These are phyloP conservation scores for Poecilia picta DNA, from an alignment of 2,797 vertebrate species.

Conservation along the genomic window DNA sequence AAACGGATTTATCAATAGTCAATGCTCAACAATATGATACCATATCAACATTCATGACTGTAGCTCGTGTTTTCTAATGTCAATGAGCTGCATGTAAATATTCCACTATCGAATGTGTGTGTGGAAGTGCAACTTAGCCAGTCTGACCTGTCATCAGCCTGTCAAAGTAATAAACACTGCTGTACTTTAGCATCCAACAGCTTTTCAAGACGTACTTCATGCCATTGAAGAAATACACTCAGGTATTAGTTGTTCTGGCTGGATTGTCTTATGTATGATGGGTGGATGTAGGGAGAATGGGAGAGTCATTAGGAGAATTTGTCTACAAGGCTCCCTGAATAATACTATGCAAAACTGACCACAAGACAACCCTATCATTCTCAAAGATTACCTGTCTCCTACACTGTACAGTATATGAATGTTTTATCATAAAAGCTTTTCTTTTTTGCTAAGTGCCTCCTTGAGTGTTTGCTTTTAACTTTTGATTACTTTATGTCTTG, in stretches of 20 bases:
- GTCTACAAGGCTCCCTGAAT: constrained; percentile 73
- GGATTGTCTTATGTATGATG: constrained; percentile 60
- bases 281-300: constrained; percentile 59
- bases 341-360: constrained; percentile 83
- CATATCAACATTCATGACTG: background rate
- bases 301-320: constrained; percentile 73
- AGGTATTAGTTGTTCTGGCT: constrained; percentile 69
- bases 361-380: constrained; percentile 82
- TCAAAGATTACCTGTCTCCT: constrained; percentile 79
- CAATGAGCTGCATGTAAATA: background rate
- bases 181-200: constrained; percentile 71
- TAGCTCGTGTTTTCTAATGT: background rate
- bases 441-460: constrained; percentile 82
- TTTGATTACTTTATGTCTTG: constrained; percentile 82
- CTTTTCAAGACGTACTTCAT: constrained; percentile 74
- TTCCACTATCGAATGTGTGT: constrained; percentile 1
- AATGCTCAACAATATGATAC: background rate
- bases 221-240: constrained; percentile 68
- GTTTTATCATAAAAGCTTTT: constrained; percentile 86
- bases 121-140: constrained; percentile 26
- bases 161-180: constrained; percentile 73
- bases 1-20: background rate
- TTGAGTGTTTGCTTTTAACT: constrained; percentile 83
- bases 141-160: constrained; percentile 59
- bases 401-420: constrained; percentile 81